Evolutionary conservation across 1,140 invertebrate genomes (phyloP), one percentile per base, ranked within the genome.

Genomic region (Glossosoma conforme): DNA sequence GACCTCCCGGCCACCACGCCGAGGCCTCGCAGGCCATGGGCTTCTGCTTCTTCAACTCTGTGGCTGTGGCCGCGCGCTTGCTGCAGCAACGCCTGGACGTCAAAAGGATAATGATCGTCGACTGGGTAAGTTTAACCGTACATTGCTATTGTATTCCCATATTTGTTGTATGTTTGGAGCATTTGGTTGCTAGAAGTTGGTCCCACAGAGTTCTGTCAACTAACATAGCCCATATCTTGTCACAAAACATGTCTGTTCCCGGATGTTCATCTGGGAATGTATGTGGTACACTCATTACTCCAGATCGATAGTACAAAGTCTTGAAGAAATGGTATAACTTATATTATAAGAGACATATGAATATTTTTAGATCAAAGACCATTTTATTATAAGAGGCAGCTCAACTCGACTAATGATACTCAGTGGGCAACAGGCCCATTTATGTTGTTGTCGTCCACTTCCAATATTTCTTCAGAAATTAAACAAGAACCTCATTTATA

Each of bases 21-120:
- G 97, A 99, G 75, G 80, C 85, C 3, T 89, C 94, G 62, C 90
- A 97, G 73, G 91, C 95, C 6, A 98, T 98, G 94, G 97, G 97
- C 40, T 99, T 99, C 73, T 99, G 97, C 71, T 99, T 97, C 77
- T 99, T 99, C 76, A 99, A 99, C 77, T 96, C 95, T 28, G 85
- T 99, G n/a, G 93, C 95, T 8, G 91, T 99, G 59, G 93, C 97
- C 18, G 93, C 96, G 21, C 86, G 90, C 64, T 77, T 94, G 44
- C 72, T 97, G 28, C 86, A 91, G 60, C 86, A 91, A 59, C 85
- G 89, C 58, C 79, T 93, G 38, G 85, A 90, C 47, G 74, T 93
- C 25, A 84, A 89, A 60, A 88, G 87, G 70, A 93, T 99, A 68
- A 80, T 98, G 40, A 94, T 99, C 61, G 81, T 99, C 15, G 97